A percentile compares a stretch with the other conserved stretches of the same genome.
These are phyloP conservation scores for Parauchenoglanis punctatus DNA, from an alignment of 2,797 vertebrate genomes.

Conservation along the genomic window DNA sequence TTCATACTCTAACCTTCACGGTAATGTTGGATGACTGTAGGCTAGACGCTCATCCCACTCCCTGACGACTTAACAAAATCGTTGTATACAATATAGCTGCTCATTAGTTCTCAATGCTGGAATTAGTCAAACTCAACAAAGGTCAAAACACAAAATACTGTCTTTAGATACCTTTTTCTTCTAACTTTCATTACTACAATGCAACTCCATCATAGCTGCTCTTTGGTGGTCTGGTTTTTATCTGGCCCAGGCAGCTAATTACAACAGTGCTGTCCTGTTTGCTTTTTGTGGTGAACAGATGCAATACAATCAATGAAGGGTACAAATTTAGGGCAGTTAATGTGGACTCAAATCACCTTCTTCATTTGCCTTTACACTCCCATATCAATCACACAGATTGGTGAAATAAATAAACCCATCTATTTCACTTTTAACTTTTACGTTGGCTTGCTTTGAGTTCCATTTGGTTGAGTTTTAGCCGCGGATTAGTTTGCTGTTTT, in stretches of 20 bases:
- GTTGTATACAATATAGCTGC: not conserved
- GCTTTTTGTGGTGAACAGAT: constrained; percentile 12
- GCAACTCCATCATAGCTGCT: constrained; percentile 12
- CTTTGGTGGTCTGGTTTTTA: constrained; percentile 11
- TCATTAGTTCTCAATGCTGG: constrained; percentile 3
- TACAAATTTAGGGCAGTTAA: constrained; percentile 65
- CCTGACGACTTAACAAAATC: constrained; percentile 3
- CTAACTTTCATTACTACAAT: not conserved
- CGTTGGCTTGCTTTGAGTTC: constrained; percentile 55
- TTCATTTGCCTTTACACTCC: constrained; percentile 40
- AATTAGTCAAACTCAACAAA: constrained; percentile 16
- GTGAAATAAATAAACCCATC: constrained; percentile 34
- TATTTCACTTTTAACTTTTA: constrained; percentile 49
- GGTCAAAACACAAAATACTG: constrained; percentile 18
- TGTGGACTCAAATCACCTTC: constrained; percentile 56
- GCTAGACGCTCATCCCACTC: constrained; percentile 20
- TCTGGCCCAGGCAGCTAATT: not conserved
- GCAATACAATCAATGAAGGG: constrained; percentile 39
- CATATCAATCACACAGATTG: constrained; percentile 36
- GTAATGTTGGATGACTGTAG: constrained; percentile 23
- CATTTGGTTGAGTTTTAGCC: constrained; percentile 52
- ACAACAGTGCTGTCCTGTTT: constrained; percentile 15
- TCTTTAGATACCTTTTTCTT: constrained; percentile 56
- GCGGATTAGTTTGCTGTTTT: constrained; percentile 41
- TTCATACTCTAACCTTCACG: constrained; percentile 14